Percentiles rank a stretch among this genome's conserved stretches.
Conservation (phyloP, 2,113 vertebrate genomes). For the human region GRCh38 chr20:54578501-54579000, state of each 20-base stretch:
- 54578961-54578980: background rate
- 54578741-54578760: background rate
- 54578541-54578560: background rate
- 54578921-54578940: background rate
- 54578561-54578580: background rate
- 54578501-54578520: background rate
- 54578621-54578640: background rate
- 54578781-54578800: background rate
- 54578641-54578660: background rate
- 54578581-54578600: background rate
- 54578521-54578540: background rate
- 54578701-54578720: background rate
- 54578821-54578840: slow-evolving; percentile 24
- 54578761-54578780: background rate
- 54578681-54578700: background rate
- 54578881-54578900: slow-evolving; percentile 21
- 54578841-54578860: background rate
- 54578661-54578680: background rate
- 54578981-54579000: slow-evolving; percentile 5
- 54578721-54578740: background rate
- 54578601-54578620: background rate
- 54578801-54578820: background rate
- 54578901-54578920: background rate
- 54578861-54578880: slow-evolving; percentile 3
- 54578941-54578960: slow-evolving; percentile 14